Conservation (phyloP, 2,888 invertebrate species). For the Pandemis corylana region DNA sequence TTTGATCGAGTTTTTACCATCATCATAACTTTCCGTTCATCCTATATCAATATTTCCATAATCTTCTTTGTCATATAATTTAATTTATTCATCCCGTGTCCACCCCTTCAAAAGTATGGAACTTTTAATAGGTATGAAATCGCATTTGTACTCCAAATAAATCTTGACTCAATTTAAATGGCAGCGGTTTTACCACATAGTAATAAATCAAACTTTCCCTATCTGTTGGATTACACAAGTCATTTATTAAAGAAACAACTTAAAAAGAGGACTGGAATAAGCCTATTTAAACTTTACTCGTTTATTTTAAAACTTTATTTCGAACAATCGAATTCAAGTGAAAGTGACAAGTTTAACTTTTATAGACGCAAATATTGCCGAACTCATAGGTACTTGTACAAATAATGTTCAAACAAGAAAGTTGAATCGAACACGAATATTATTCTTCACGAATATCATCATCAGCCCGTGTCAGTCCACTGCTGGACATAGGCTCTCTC, state of each 20-base stretch:
- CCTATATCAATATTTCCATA: slow-evolving; percentile 18
- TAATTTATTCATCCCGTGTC: slow-evolving; percentile 11
- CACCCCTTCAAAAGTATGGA: background rate
- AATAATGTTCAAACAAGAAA: background rate
- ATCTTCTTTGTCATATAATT: slow-evolving; percentile 14
- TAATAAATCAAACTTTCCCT: slow-evolving; percentile 14
- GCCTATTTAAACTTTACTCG: slow-evolving; percentile 33
- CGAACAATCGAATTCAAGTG: slow-evolving; percentile 14
- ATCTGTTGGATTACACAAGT: slow-evolving; percentile 24
- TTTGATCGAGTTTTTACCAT: slow-evolving; percentile 43
- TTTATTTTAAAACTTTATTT: slow-evolving; percentile 30
- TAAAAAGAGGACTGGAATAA: slow-evolving; percentile 8
- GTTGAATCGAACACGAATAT: background rate
- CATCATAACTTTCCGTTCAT: slow-evolving; percentile 14
- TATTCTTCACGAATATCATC: background rate
- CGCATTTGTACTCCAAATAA: slow-evolving; percentile 5
- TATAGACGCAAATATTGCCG: background rate
- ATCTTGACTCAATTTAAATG: slow-evolving; percentile 1
- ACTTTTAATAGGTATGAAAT: slow-evolving; percentile 4
- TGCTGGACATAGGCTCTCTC: too few relatives aligned
- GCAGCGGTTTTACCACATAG: slow-evolving; percentile 3
- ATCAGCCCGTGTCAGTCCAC: too few relatives aligned
- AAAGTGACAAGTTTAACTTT: slow-evolving; percentile 21
- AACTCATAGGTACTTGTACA: background rate
- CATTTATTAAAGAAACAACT: slow-evolving; percentile 17